These are phyloP conservation scores for Leucophenga varia DNA, from an alignment of 1,140 invertebrate genomes.

Conservation along the genomic window DNA sequence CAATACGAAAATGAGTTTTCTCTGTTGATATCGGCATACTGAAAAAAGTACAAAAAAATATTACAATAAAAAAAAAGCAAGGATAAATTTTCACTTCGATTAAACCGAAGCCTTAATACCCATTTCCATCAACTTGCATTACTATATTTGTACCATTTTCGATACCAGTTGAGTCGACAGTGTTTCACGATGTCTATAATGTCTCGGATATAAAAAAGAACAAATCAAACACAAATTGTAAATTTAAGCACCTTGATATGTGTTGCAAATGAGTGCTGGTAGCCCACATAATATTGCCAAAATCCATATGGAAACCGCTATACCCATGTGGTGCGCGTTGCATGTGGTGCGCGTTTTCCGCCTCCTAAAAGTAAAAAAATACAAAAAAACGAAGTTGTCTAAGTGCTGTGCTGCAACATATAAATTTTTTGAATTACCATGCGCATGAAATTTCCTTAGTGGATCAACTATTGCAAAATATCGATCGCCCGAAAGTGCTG, in stretches of 20 bases:
- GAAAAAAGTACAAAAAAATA: no score
- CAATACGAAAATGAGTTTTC: conserved; percentile 58
- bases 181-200: no score
- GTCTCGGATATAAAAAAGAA: no score
- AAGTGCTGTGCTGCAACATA: background rate
- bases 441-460: conserved; percentile 66
- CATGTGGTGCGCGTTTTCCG: conserved; percentile 65
- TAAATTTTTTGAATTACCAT: conserved; percentile 55
- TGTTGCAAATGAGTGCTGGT: conserved; percentile 72
- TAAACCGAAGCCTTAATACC: no score
- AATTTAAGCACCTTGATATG: conserved; percentile 62
- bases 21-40: conserved; percentile 18
- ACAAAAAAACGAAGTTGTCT: no score
- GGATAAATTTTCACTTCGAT: no score
- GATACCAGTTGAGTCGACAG: no score
- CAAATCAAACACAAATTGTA: conserved; percentile 6
- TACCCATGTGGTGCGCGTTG: conserved; percentile 67
- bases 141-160: no score
- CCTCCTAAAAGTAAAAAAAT: conserved; percentile 58
- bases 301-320: conserved; percentile 76
- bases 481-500: conserved; percentile 75
- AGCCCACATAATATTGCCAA: conserved; percentile 71
- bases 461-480: conserved; percentile 82
- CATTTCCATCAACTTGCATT: no score
- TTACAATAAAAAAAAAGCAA: no score